Conservation (phyloP, 1,140 invertebrate genomes). For the Drosophila nikananu region DNA sequence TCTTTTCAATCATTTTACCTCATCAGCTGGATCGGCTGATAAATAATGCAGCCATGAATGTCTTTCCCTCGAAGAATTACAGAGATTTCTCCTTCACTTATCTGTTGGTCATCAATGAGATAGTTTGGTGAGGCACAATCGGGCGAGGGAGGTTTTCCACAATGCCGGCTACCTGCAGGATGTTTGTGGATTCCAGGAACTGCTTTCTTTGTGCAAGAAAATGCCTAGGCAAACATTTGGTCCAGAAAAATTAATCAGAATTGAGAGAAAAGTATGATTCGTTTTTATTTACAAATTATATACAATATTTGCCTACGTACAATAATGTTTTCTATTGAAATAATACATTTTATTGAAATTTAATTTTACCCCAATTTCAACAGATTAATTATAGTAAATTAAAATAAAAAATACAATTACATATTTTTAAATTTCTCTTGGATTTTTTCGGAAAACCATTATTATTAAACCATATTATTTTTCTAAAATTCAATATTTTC, state of each 20-base stretch:
- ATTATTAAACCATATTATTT: no score
- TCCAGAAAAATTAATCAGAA: neutral
- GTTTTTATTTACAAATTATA: no score
- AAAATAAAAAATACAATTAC: no score
- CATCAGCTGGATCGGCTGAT: constrained; percentile 21
- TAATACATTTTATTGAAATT: no score
- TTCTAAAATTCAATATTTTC: no score
- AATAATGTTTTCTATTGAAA: no score
- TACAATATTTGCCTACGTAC: no score
- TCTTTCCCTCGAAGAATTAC: constrained; percentile 54
- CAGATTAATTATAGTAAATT: no score
- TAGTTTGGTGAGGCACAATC: neutral
- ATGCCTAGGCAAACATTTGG: constrained; percentile 23
- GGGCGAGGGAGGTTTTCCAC: neutral
- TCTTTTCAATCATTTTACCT: constrained; percentile 72
- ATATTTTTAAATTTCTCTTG: no score
- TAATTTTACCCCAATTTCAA: no score
- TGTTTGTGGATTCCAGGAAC: constrained; percentile 24
- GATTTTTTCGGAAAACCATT: no score
- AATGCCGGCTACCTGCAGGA: constrained; percentile 61
- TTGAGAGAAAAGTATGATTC: neutral
- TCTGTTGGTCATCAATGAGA: neutral
- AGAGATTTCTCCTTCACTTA: constrained; percentile 58
- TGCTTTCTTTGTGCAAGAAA: constrained; percentile 45
- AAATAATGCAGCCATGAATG: constrained; percentile 51